Evolutionary conservation across 2,888 invertebrate species (phyloP).

Genomic region (Diadegma fenestrale): DNA sequence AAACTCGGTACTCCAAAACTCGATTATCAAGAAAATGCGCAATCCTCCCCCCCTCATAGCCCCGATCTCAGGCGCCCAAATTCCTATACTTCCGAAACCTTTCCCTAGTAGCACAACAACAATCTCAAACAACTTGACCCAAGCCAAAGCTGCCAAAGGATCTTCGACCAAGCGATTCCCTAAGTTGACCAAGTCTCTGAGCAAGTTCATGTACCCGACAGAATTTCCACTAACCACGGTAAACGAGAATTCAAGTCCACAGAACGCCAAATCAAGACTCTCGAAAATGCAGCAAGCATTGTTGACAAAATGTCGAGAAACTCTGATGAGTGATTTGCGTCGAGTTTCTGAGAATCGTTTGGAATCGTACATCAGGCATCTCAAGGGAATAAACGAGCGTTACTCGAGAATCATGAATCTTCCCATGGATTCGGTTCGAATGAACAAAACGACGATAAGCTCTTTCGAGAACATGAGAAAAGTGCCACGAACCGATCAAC

Average conservation of each 20-base stretch:
- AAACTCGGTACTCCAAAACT: constrained; percentile 51
- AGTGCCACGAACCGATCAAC: constrained; percentile 13
- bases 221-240: background rate
- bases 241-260: background rate
- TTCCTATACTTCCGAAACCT: constrained; percentile 31
- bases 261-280: constrained; percentile 30
- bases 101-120: constrained; percentile 15
- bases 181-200: background rate
- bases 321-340: constrained; percentile 48
- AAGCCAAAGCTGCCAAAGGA: background rate
- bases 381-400: constrained; percentile 69
- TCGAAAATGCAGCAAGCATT: constrained; percentile 46
- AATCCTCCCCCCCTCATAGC: constrained; percentile 23
- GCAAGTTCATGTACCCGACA: background rate
- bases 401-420: constrained; percentile 69
- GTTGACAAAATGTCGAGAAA: constrained; percentile 45
- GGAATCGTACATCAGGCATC: constrained; percentile 71
- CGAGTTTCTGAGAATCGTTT: constrained; percentile 44
- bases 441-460: constrained; percentile 69
- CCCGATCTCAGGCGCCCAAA: constrained; percentile 11
- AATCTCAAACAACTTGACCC: background rate
- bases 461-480: constrained; percentile 66
- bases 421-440: constrained; percentile 56
- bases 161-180: background rate
- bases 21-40: constrained; percentile 33